Evolutionary conservation across 2,797 vertebrate species (phyloP), one percentile per base, ranked within the genome.

Genomic region (Anas acuta): DNA sequence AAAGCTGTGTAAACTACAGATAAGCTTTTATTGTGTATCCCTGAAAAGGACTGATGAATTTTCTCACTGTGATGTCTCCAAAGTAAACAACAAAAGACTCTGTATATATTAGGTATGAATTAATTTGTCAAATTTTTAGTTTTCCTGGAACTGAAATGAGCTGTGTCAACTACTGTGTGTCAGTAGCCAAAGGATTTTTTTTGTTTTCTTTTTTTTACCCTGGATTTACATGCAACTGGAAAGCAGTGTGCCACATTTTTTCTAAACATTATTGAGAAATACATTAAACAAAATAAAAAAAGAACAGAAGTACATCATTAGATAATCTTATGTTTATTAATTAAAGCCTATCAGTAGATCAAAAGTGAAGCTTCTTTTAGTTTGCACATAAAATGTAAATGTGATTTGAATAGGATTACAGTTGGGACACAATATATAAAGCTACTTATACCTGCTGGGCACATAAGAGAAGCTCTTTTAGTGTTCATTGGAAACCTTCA

Each of bases 371-470:
- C 91, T 96, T 89, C 33, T 67, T 87, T 58, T 49, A 87, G 91
- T 97, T 98, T 97, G 97, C 97, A 98, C 98, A 98, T 83, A 96
- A 97, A 97, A 97, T 97, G 96, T 96, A 97, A 97, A 98, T 98
- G 97, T 98, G 97, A 96, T 98, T 98, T 98, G 97, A 95, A 97
- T 98, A 98, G 91, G 97, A 97, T 98, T 98, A 99, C 98, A 98
- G 98, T 98, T 92, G 97, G 97, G 98, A 98, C 98, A 98, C 98
- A 84, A 98, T 98, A 99, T 98, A 98, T 98, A 98, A 98, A 83
- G 88, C 98, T 99, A 99, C 98, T 98, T 98, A 98, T 98, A 98
- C 94, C 98, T 97, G 97, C 97, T 97, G 97, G 97, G 98, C 98
- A 98, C 98, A 98, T 97, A 98, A 97, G 91, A 97, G 93, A 98